Evolutionary conservation across 2,888 invertebrate species (phyloP), one percentile per base, ranked within the genome.

Genomic region (Andrena praecox): DNA sequence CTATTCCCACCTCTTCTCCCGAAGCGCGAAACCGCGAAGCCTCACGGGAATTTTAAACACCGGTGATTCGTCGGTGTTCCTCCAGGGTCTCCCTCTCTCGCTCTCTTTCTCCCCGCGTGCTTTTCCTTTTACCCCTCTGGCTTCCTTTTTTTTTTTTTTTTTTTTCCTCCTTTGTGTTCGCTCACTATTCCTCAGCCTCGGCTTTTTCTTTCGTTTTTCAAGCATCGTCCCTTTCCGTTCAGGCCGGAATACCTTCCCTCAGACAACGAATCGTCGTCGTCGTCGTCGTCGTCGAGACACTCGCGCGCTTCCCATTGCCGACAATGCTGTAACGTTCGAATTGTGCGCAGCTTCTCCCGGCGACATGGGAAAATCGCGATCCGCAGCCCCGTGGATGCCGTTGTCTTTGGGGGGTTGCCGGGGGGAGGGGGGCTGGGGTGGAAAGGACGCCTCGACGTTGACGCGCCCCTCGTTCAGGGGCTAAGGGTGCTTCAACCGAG

Each of bases 1-100:
- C 77, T 80, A 78, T 81, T 83, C 86, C 85, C 81, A 78, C 82
- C 77, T 73, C 80, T 66, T 79, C 78, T 77, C 75, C 52, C 75
- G 78, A 81, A 85, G 85, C 85, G 89, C 87, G 85, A 89, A 89
- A 90, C 88, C 86, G 87, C 84, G 82, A 87, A 90, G 88, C 87
- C 92, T 90, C 91, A 89, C 86, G 91, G 91, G 91, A 91, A 92
- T 91, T 92, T 91, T 89, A 91, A 91, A 91, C 91, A 90, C 87
- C 88, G 86, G 82, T 86, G 89, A 91, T 91, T 91, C 91, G 89
- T 90, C 90, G 87, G 79, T 86, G 76, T 80, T 82, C 84, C 78
- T 85, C 73, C 81, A 4, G 54, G 50, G 27, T 64, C 29, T 60
- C 66, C 48, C 59, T 63, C 24, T 48, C 62, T 59, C 35, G 35